Conservation (phyloP, 2,888 invertebrate species). For the Rhingia campestris region DNA sequence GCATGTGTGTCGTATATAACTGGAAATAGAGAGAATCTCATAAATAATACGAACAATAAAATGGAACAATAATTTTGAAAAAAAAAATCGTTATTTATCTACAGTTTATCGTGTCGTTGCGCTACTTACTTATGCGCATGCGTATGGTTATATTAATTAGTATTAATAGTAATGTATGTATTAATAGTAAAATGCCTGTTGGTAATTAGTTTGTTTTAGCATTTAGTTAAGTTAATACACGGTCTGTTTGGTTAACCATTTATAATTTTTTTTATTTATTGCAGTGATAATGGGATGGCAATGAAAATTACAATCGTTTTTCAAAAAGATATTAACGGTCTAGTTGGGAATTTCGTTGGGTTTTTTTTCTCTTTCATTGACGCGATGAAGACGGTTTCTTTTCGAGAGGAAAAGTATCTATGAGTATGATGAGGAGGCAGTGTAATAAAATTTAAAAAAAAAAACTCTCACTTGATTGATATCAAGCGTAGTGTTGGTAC, state of each 20-base stretch:
- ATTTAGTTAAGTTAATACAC: slow-evolving; percentile 3
- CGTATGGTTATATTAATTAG: slow-evolving; percentile 26
- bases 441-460: background rate
- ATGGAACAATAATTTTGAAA: slow-evolving; percentile 56
- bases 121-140: slow-evolving; percentile 11
- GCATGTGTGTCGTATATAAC: slow-evolving; percentile 50
- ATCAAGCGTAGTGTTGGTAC: background rate
- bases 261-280: background rate
- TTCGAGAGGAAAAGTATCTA: slow-evolving; percentile 6
- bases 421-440: background rate
- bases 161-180: too few species aligned
- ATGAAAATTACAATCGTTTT: slow-evolving; percentile 20
- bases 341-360: slow-evolving; percentile 3
- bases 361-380: background rate
- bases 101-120: slow-evolving; percentile 18
- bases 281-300: background rate
- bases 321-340: slow-evolving; percentile 25
- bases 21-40: slow-evolving; percentile 58
- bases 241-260: slow-evolving; percentile 28
- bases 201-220: slow-evolving; percentile 17
- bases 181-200: slow-evolving; percentile 2
- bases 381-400: background rate
- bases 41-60: slow-evolving; percentile 56
- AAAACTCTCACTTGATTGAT: background rate
- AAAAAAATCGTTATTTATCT: slow-evolving; percentile 2